Base-by-base conservation (phyloP, 2,113 vertebrate species). In the Myotis lucifugus region DNA sequence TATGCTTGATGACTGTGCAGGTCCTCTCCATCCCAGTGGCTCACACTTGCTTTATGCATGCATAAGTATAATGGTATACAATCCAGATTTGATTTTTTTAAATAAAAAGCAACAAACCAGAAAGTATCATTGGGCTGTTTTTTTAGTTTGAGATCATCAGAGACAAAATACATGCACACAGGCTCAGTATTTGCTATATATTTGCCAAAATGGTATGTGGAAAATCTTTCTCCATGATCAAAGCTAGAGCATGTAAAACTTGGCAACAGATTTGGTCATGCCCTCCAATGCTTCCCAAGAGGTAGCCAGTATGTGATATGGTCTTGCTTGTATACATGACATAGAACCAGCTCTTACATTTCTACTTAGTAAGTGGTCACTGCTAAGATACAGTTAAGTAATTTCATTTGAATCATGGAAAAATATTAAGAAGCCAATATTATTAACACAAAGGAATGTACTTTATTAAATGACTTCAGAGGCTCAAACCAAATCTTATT, bases 371-470 rank as follows among this genome's bases (percentile, higher is more conserved):
- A 77, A 66, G 19, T 42, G 17, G 67, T 93, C 18, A 59, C 34
- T 88, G 54, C 17, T 81, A 32, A 85, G 78, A 81, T 40, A 85
- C 6, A 54, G 32, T 61, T 94, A 19, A 2, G 83, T 14, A 61
- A 91, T 76, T 85, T 88, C 27, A 76, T 64, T 76, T 74, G 42
- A 74, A 72, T 93, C 27, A 85, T 50, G 11, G 9, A 34, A 78
- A 95, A 88, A 42, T 23, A 79, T 67, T 74, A 84, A 78, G 23
- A 96, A 73, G 67, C 15, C 40, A 84, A 74, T 48, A 85, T 40
- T 70, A 88, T 9, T 84, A 17, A 96, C 78, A 94, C 34, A 79
- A 78, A 93, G 27, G 18, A 40, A 69, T 40, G 3, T 54, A 48
- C 8, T 27, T 84, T 67, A 48, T 17, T 69, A 79, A 25, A 59